A percentile compares a stretch with the other conserved stretches of the same genome.
Evolutionary conservation across 2,888 invertebrate species (phyloP).

Genomic region (Sinopyrophorus schimmeli): DNA sequence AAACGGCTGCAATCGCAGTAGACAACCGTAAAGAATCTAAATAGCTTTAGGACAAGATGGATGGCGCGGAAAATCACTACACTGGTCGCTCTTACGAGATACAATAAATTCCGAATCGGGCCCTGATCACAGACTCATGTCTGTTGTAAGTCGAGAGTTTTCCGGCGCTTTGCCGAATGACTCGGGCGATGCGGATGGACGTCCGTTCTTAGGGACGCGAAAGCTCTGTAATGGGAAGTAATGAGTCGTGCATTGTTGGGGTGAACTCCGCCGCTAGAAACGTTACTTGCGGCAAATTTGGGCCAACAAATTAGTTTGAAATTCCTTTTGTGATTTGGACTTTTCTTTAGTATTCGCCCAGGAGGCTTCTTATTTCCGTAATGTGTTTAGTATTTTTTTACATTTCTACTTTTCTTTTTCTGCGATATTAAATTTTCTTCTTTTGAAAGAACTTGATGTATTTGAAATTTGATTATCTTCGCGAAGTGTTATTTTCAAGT

Average conservation of each 20-base stretch:
- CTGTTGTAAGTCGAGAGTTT: constrained; percentile 25
- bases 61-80: constrained; percentile 51
- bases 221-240: constrained; percentile 31
- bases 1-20: constrained; percentile 26
- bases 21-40: constrained; percentile 41
- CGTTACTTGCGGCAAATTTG: constrained; percentile 34
- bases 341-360: constrained; percentile 24
- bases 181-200: constrained; percentile 28
- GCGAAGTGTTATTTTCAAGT: neutral
- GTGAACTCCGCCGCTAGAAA: constrained; percentile 31
- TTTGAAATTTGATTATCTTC: neutral
- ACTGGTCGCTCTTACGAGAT: constrained; percentile 46
- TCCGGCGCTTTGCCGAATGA: constrained; percentile 29
- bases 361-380: constrained; percentile 13
- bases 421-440: too few relatives aligned
- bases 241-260: constrained; percentile 35
- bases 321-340: constrained; percentile 31
- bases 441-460: too few relatives aligned
- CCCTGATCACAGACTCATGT: constrained; percentile 33
- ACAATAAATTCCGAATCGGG: constrained; percentile 47
- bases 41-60: constrained; percentile 45
- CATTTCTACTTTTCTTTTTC: too few relatives aligned
- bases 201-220: constrained; percentile 31
- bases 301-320: constrained; percentile 33
- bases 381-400: constrained; percentile 24